Conservation (phyloP, 2,797 vertebrate genomes). For the Knipowitschia caucasica region DNA sequence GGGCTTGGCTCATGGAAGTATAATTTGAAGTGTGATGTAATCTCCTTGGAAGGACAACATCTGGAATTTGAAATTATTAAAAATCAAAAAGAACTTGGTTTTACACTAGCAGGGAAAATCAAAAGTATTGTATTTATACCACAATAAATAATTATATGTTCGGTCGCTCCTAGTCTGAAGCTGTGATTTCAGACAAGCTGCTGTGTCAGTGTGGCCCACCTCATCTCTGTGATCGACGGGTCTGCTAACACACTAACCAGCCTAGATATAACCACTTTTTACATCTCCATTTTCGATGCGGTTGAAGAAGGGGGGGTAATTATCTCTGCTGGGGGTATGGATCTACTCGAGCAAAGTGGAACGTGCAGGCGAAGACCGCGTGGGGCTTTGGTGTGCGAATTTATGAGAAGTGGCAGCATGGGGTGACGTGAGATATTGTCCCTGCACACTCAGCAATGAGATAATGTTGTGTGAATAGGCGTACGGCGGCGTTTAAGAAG, state of each 20-base stretch:
- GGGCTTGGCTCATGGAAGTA: no score
- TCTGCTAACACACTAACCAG: conserved; percentile 21
- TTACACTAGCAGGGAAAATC: no score
- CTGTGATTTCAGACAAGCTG: conserved; percentile 30
- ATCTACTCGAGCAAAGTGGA: conserved; percentile 29
- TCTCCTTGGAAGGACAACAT: no score
- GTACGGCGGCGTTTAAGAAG: background rate
- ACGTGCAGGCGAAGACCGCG: conserved; percentile 12
- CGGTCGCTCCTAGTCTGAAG: no score
- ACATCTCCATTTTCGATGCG: conserved; percentile 17
- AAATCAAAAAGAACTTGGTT: no score
- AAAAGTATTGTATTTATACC: no score
- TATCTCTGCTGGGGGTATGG: conserved; percentile 26
- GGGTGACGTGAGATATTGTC: background rate
- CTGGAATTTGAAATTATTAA: no score
- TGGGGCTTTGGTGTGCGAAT: conserved; percentile 8
- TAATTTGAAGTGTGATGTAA: no score
- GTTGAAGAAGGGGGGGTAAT: conserved; percentile 31
- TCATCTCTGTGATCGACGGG: conserved; percentile 35
- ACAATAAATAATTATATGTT: no score
- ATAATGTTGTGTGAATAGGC: conserved; percentile 1
- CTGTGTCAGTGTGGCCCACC: conserved; percentile 21
- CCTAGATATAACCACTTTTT: conserved; percentile 15
- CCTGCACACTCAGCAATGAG: conserved; percentile 2
- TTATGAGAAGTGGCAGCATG: conserved; percentile 5